Evolutionary conservation across 2,113 vertebrate genomes (phyloP).

Genomic region (Pangasianodon gigas): DNA sequence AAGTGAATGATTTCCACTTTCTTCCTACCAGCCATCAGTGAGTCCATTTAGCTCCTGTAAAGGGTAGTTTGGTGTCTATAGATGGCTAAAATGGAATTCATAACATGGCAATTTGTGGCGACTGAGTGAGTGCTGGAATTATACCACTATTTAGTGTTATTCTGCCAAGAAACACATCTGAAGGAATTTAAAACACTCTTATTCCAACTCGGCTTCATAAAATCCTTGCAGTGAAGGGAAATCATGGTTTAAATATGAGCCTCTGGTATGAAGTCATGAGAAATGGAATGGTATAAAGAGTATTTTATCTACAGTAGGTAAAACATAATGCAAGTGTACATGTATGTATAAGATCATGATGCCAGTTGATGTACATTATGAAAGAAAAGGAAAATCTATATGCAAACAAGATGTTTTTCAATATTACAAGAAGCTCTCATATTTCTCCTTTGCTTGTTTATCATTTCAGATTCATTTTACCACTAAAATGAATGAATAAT

Average conservation of each 20-base stretch:
- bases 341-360: neutral
- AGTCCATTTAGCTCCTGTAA: constrained; percentile 54
- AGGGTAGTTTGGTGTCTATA: constrained; percentile 36
- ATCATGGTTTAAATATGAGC: neutral
- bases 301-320: neutral
- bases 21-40: constrained; percentile 44
- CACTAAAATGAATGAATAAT: neutral
- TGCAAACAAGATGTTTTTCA: neutral
- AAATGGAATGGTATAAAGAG: neutral
- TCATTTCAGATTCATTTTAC: too few relatives aligned
- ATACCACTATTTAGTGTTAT: constrained; percentile 8
- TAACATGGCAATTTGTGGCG: constrained; percentile 42
- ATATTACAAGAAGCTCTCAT: neutral
- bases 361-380: neutral
- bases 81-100: constrained; percentile 50
- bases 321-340: neutral
- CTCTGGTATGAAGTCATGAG: neutral
- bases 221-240: neutral
- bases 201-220: neutral
- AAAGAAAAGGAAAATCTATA: neutral
- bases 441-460: too few relatives aligned
- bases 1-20: constrained; percentile 47
- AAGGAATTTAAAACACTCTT: constrained; percentile 8
- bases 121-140: constrained; percentile 33
- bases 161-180: constrained; percentile 26